These are phyloP conservation scores for Blera fallax DNA, from an alignment of 2,888 invertebrate genomes.

Conservation along the genomic window DNA sequence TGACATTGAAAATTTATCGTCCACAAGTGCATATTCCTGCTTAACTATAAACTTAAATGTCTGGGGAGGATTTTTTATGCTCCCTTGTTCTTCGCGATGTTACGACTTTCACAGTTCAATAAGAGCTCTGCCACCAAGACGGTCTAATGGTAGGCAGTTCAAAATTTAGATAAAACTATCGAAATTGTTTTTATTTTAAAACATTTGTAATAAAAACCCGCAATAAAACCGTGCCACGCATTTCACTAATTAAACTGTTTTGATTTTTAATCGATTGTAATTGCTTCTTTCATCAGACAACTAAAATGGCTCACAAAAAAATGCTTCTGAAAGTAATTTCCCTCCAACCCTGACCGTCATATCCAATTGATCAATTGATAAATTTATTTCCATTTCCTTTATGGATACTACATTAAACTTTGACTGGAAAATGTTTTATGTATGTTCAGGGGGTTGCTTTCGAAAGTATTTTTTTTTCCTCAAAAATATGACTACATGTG, in stretches of 20 bases:
- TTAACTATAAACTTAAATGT: background rate
- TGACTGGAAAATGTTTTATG: conserved; percentile 10
- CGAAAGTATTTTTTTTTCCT: conserved; percentile 16
- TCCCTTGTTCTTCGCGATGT: background rate
- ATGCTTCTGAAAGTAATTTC: background rate
- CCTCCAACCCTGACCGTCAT: background rate
- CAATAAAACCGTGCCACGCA: conserved; percentile 6
- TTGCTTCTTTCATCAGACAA: conserved; percentile 43
- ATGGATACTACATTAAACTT: conserved; percentile 19
- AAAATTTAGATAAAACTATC: background rate
- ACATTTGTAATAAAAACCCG: background rate
- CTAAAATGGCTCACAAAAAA: background rate
- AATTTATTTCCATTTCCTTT: conserved; percentile 10
- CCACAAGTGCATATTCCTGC: conserved; percentile 2
- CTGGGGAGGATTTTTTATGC: background rate
- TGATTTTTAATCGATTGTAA: conserved; percentile 57
- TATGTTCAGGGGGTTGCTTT: conserved; percentile 13
- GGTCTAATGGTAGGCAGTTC: background rate
- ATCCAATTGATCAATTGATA: conserved; percentile 47
- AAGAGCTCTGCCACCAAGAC: background rate
- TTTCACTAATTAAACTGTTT: conserved; percentile 57
- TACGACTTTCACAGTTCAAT: background rate
- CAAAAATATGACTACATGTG: conserved; percentile 10
- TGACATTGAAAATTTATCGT: background rate
- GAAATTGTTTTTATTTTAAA: background rate